phyloP scores from a whole-genome alignment of 64 coral and sea anemone genomes.

The Pocillopora damicornis region DNA sequence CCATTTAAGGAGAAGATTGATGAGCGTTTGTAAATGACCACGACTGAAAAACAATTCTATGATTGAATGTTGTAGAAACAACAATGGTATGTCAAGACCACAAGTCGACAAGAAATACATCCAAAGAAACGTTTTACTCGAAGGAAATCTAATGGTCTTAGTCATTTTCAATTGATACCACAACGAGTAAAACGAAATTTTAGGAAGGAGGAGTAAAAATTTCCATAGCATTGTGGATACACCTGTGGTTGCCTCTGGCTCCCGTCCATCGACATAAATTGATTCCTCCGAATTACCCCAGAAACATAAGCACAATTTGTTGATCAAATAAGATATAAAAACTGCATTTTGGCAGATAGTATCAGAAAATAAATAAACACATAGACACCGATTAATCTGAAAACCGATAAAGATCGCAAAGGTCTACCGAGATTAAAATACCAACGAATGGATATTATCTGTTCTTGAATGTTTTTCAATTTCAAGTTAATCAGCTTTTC shows the following conservation, averaged over 20 bases:
- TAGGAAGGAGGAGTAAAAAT: too few relatives aligned
- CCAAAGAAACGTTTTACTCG: background rate
- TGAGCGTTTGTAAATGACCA: background rate
- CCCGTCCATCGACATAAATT: too few relatives aligned
- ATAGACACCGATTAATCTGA: background rate
- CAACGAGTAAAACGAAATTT: too few relatives aligned
- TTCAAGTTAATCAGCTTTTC: background rate
- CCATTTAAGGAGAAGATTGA: conserved; percentile 6
- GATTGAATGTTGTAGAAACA: background rate
- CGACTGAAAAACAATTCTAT: background rate
- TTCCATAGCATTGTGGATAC: too few relatives aligned
- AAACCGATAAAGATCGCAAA: background rate
- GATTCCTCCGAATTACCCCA: background rate
- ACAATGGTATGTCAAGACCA: background rate
- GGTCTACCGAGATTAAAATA: too few relatives aligned
- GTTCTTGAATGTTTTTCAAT: background rate
- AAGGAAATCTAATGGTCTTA: background rate
- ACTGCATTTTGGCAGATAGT: background rate
- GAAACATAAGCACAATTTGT: background rate
- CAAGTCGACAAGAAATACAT: background rate
- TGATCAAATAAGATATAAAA: background rate
- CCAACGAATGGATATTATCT: background rate
- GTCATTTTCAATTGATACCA: background rate
- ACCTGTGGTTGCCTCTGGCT: too few relatives aligned
- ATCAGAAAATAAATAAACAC: conserved; percentile 1